These are phyloP conservation scores for Diploscapter pachys DNA, from an alignment of 1,140 invertebrate species.

Conservation along the genomic window DNA sequence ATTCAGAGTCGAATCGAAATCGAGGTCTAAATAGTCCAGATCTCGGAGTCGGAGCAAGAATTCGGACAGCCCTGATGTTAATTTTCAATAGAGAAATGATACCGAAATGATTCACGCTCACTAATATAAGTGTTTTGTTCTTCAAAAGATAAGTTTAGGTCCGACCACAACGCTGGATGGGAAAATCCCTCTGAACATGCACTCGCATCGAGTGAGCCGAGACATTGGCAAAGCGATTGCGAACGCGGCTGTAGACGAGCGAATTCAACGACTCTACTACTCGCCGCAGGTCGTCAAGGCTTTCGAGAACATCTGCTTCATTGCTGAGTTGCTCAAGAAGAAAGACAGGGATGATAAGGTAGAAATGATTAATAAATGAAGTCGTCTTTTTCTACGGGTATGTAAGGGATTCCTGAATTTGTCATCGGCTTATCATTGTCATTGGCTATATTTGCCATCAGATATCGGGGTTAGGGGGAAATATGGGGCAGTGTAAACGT, in stretches of 20 bases:
- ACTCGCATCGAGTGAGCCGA: constrained; percentile 47
- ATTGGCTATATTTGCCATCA: constrained; percentile 3
- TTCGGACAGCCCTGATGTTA: neutral
- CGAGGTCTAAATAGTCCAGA: too few species aligned
- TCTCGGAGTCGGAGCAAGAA: too few species aligned
- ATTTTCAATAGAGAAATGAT: neutral
- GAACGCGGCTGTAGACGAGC: constrained; percentile 45
- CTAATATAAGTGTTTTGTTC: neutral
- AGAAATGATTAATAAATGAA: neutral
- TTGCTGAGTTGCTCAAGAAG: constrained; percentile 56
- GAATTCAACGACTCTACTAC: constrained; percentile 51
- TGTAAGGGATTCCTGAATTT: too few species aligned
- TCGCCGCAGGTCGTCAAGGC: constrained; percentile 56
- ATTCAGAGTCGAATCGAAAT: too few species aligned
- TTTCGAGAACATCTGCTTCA: constrained; percentile 58
- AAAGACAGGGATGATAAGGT: constrained; percentile 58
- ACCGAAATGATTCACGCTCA: constrained; percentile 32
- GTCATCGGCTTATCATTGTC: neutral
- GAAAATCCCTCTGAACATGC: constrained; percentile 45
- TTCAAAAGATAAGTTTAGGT: constrained; percentile 30
- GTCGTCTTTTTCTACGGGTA: too few species aligned
- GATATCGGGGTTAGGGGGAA: too few species aligned
- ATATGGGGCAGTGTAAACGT: too few species aligned
- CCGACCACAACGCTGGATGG: constrained; percentile 27
- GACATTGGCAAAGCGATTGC: constrained; percentile 31